Evolutionary conservation across 2,888 invertebrate genomes (phyloP).

Genomic region (Ornithoptera priamus): DNA sequence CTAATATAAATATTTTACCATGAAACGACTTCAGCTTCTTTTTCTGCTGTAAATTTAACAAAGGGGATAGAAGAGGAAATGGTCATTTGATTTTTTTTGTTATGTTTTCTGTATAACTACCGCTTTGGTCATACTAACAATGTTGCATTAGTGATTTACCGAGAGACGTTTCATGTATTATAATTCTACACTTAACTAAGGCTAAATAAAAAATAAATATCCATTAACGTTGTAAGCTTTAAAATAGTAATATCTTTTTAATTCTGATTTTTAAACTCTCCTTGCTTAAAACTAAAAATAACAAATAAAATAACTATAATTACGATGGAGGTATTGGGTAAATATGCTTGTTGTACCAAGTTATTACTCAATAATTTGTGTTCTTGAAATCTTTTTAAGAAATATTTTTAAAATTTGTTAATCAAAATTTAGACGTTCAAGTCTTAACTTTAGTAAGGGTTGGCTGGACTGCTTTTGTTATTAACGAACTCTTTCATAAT

Average conservation of each 20-base stretch:
- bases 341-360: conserved; percentile 33
- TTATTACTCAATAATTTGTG: conserved; percentile 3
- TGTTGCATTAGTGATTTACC: conserved; percentile 31
- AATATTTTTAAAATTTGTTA: background rate
- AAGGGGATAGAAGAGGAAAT: conserved; percentile 8
- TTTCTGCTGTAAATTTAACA: conserved; percentile 11
- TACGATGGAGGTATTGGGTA: conserved; percentile 46
- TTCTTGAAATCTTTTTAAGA: background rate
- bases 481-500: background rate
- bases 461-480: background rate
- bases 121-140: conserved; percentile 49
- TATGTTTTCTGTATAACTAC: conserved; percentile 31
- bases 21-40: background rate
- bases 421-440: background rate
- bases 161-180: conserved; percentile 22
- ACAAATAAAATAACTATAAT: conserved; percentile 57
- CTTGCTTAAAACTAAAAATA: conserved; percentile 68
- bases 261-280: conserved; percentile 73
- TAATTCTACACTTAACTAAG: conserved; percentile 31
- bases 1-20: conserved; percentile 2
- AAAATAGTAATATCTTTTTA: conserved; percentile 73
- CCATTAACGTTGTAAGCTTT: conserved; percentile 53
- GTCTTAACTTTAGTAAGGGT: too few relatives aligned
- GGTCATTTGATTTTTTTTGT: background rate
- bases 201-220: conserved; percentile 58